Conservation (phyloP, 2,113 vertebrate species). For the Heterochromis multidens region DNA sequence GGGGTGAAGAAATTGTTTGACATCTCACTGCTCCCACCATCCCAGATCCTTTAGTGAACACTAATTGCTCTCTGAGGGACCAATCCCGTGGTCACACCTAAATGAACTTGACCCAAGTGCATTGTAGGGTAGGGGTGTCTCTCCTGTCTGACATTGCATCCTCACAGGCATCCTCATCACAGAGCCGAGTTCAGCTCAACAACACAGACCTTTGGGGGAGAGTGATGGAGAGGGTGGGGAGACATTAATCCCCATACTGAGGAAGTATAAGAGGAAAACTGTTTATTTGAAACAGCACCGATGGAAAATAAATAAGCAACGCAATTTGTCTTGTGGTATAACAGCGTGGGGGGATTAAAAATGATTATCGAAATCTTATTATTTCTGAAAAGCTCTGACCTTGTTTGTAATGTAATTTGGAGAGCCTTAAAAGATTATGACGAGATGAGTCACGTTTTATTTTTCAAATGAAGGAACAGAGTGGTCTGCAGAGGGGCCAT, state of each 20-base stretch:
- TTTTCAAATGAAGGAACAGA: constrained; percentile 35
- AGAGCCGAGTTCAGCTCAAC: constrained; percentile 11
- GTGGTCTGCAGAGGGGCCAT: not conserved
- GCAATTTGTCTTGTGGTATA: constrained; percentile 38
- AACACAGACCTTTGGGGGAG: not conserved
- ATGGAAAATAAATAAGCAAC: constrained; percentile 47
- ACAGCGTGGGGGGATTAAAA: constrained; percentile 47
- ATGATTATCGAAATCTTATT: constrained; percentile 59
- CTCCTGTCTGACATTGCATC: constrained; percentile 57
- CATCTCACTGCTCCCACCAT: constrained; percentile 77
- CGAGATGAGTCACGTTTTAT: constrained; percentile 49
- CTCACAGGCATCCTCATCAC: constrained; percentile 23
- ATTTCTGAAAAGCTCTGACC: constrained; percentile 61
- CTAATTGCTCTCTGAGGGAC: constrained; percentile 95
- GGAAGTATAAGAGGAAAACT: constrained; percentile 28
- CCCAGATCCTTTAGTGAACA: constrained; percentile 66
- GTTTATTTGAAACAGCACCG: constrained; percentile 31
- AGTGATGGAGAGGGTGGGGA: not conserved
- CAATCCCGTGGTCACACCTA: constrained; percentile 76
- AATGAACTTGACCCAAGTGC: constrained; percentile 72
- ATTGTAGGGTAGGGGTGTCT: constrained; percentile 69
- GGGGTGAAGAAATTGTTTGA: constrained; percentile 79
- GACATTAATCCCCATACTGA: constrained; percentile 4
- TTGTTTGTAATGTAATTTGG: constrained; percentile 65
- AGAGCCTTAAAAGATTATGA: constrained; percentile 65